Base-by-base conservation (phyloP, 2,797 vertebrate genomes). In the Novumbra hubbsi region DNA sequence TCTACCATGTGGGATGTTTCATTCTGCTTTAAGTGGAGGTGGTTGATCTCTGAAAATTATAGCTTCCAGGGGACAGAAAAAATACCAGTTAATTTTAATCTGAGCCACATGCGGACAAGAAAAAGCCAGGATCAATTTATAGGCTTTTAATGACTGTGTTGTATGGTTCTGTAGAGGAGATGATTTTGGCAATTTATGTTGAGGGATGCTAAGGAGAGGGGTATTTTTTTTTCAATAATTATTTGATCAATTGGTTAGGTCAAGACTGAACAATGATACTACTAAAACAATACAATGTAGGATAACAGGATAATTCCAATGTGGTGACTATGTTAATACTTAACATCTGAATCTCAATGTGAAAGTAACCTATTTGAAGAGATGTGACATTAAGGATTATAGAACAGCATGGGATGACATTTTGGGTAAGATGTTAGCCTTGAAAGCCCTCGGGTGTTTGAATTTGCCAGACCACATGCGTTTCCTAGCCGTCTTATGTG, bases 21-120 rank as follows among this genome's bases (percentile, higher is more conserved):
- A 74, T 78, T 73, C 71, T 41, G 71, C 76, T 74, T 50, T 80
- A 78, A 76, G 73, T 74, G 72, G 71, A 74, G 73, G 75, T 62
- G 73, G 82, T 78, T 66, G 76, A 76, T 32, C 77, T 82, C 55
- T 55, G 67, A 80, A 82, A 82, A 84, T 80, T 83, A 83, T 72
- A 81, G 82, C 71, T 82, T 81, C 73, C 77, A 70, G 68, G 30
- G 70, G 74, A 80, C 60, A 72, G 12, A 76, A 68, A 79, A 79
- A 82, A 80, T 73, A 32, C 73, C 73, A 76, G 76, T 50, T 71
- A 74, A 78, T 78, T 77, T 81, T 64, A 50, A 74, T 62, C 30
- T 69, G 76, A 78, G 66, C 83, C 81, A 76, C 77, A 75, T 64
- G 71, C 38, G 41, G 74, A 83, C 65, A 80, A 75, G 73, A 71